These are phyloP conservation scores for Drosophila burlai DNA, from an alignment of 1,140 invertebrate genomes.

Conservation along the genomic window DNA sequence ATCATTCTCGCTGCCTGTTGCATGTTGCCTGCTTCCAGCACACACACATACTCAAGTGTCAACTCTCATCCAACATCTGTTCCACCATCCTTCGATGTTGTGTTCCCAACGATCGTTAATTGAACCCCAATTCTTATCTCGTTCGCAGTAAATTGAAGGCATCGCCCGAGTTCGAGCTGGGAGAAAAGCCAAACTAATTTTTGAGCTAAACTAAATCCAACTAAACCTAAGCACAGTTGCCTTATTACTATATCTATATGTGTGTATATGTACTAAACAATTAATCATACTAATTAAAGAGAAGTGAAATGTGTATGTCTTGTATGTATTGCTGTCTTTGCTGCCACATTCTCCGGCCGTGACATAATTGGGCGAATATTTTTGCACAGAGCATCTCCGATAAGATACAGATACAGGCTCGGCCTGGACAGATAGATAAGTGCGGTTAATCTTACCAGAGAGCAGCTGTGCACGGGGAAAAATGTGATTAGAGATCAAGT, in stretches of 20 bases:
- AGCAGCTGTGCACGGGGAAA: slow-evolving; percentile 39
- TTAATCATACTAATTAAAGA: slow-evolving; percentile 77
- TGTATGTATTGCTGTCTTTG: slow-evolving; percentile 14
- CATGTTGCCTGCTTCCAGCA: slow-evolving; percentile 36
- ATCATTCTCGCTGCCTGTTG: slow-evolving; percentile 39
- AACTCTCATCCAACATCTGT: slow-evolving; percentile 54
- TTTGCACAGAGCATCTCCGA: slow-evolving; percentile 65
- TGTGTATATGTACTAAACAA: slow-evolving; percentile 39
- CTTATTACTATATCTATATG: slow-evolving; percentile 15
- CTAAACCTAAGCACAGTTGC: slow-evolving; percentile 37
- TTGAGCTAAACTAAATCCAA: slow-evolving; percentile 52
- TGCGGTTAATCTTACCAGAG: slow-evolving; percentile 55
- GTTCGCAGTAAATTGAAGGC: slow-evolving; percentile 75
- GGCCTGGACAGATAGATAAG: slow-evolving; percentile 54
- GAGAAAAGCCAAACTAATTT: slow-evolving; percentile 39
- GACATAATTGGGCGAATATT: slow-evolving; percentile 76
- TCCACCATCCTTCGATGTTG: slow-evolving; percentile 35
- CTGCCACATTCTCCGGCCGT: slow-evolving; percentile 58
- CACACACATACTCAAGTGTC: slow-evolving; percentile 40
- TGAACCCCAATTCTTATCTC: slow-evolving; percentile 73
- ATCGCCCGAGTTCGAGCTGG: slow-evolving; percentile 39
- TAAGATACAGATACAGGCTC: slow-evolving; percentile 49
- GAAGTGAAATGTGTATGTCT: slow-evolving; percentile 35
- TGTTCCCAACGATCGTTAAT: slow-evolving; percentile 45
- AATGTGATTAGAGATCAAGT: background rate